Conservation (phyloP, 2,888 invertebrate genomes). For the Stenurella melanura region DNA sequence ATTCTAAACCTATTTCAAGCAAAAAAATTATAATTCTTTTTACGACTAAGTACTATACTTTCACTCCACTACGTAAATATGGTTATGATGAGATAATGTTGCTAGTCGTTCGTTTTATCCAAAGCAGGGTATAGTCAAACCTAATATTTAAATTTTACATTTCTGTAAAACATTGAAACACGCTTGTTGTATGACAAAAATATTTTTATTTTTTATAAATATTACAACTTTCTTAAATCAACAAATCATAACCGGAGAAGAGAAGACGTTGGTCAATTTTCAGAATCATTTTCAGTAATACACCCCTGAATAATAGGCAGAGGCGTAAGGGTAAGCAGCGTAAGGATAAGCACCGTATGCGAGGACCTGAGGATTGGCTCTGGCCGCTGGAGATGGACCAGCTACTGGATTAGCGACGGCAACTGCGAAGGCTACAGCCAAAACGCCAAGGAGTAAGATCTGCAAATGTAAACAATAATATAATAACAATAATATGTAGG, state of each 20-base stretch:
- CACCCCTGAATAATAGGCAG: slow-evolving; percentile 11
- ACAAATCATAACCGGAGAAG: background rate
- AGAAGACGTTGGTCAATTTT: background rate
- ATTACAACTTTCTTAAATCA: background rate
- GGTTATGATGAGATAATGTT: no score
- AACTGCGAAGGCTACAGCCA: slow-evolving; percentile 37
- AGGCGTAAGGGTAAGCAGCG: slow-evolving; percentile 32
- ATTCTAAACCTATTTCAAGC: no score
- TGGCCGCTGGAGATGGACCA: slow-evolving; percentile 26
- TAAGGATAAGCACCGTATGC: slow-evolving; percentile 41
- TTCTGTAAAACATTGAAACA: background rate
- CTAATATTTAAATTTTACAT: no score
- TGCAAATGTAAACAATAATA: slow-evolving; percentile 10
- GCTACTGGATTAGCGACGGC: slow-evolving; percentile 18
- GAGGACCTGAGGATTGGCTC: slow-evolving; percentile 19
- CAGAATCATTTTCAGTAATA: background rate
- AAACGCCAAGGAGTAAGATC: slow-evolving; percentile 27
- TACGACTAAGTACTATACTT: no score
- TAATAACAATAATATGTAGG: background rate
- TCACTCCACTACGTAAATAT: no score
- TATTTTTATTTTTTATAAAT: slow-evolving; percentile 15
- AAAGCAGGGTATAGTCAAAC: no score
- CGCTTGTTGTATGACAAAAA: background rate
- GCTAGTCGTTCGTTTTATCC: no score
- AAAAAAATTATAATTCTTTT: no score